Evolutionary conservation across 1,140 invertebrate species (phyloP), one percentile per base, ranked within the genome.

Genomic region (Ceratina calcarata): DNA sequence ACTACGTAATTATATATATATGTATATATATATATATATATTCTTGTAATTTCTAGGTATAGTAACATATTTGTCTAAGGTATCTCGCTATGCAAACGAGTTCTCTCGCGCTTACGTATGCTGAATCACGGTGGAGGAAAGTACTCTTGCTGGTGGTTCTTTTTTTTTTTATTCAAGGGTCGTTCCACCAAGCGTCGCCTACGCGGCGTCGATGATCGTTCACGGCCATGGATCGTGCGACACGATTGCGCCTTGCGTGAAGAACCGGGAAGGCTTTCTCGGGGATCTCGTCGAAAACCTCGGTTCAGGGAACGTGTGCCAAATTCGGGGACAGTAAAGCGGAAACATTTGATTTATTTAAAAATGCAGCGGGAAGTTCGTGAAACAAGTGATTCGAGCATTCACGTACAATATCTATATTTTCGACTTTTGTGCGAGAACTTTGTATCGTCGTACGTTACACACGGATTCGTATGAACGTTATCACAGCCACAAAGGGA

Each of bases 11-110:
- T 45, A 8, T 45, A 45, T 45, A 45, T 45, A 45, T 45, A 45
- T 45, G 7, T 32, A 32, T 32, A 32, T 32, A 32, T 32, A 32
- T 32, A 32, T 32, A 83, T 76, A 75, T 73, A 77, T 51, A 60
- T 65, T 68, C 69, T 18, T 62, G 68, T 83, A 69, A 45, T 51
- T 27, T 67, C 64, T 73, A 73, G 49, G 32, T 82, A 10, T 45
- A 81, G 55, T 78, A 70, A 73, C 71, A 77, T 71, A 81, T 65
- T 72, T 72, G 37, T 76, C 67, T 81, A 74, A 80, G 67, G 32
- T 67, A 72, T 81, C 67, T 81, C 57, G 20, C 51, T 77, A 77
- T 67, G 57, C 67, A 57, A 67, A 45, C 69, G n/a, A 53, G 53
- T 61, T 57, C 37, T 62, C 18, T 55, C 58, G 53, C 64, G 22